Percentiles rank a stretch among this genome's conserved stretches.
Evolutionary conservation across 2,113 vertebrate genomes (phyloP).

Genomic region (Microtus ochrogaster): DNA sequence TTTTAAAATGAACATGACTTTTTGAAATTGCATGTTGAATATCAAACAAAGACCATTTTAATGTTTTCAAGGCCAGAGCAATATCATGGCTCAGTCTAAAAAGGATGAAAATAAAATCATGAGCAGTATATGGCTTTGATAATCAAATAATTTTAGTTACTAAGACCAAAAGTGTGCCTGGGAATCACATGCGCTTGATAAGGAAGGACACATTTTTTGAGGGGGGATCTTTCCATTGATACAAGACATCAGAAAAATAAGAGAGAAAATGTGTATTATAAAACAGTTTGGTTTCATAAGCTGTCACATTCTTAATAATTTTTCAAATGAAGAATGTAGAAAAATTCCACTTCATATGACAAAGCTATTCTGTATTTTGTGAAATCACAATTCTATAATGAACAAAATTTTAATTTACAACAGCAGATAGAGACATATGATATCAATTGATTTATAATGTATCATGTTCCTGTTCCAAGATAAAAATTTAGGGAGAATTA

Average conservation of each 20-base stretch:
- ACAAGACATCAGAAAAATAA: slow-evolving; percentile 52
- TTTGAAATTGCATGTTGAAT: slow-evolving; percentile 59
- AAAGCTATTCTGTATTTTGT: slow-evolving; percentile 55
- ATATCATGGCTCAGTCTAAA: slow-evolving; percentile 63
- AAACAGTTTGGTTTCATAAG: slow-evolving; percentile 43
- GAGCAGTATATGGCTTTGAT: slow-evolving; percentile 68
- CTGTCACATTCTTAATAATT: slow-evolving; percentile 40
- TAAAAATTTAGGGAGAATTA: slow-evolving; percentile 14
- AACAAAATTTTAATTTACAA: slow-evolving; percentile 60
- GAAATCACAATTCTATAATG: slow-evolving; percentile 43
- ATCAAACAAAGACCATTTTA: slow-evolving; percentile 72
- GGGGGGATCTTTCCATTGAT: slow-evolving; percentile 21
- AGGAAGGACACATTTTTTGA: slow-evolving; percentile 16
- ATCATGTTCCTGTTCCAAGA: slow-evolving; percentile 11
- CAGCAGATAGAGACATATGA: not conserved
- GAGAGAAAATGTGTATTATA: slow-evolving; percentile 52
- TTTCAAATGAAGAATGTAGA: slow-evolving; percentile 43
- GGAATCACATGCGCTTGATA: slow-evolving; percentile 60
- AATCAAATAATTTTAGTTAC: slow-evolving; percentile 75
- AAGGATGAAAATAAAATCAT: slow-evolving; percentile 73
- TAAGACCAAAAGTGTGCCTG: slow-evolving; percentile 37
- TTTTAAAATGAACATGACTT: slow-evolving; percentile 52
- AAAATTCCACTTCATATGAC: slow-evolving; percentile 36
- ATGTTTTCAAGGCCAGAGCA: slow-evolving; percentile 62
- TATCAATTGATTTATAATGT: slow-evolving; percentile 52